phyloP scores from a whole-genome alignment of 2,113 vertebrate species.

The Zootoca vivipara region DNA sequence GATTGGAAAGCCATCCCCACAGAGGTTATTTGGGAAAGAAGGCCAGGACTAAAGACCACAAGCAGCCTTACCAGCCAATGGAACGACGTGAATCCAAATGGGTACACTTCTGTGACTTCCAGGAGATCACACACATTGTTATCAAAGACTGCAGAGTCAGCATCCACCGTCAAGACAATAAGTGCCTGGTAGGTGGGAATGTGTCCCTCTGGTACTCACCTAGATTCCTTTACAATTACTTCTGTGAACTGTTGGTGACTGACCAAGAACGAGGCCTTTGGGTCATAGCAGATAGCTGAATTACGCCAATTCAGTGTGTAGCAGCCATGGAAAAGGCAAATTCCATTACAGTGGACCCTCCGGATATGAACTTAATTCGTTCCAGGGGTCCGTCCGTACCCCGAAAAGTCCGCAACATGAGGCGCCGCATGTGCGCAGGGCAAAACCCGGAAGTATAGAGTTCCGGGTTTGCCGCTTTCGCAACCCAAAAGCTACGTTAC shows the following conservation, averaged over 20 bases:
- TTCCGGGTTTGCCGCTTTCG: no score
- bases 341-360: no score
- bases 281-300: no score
- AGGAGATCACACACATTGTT: slow-evolving; percentile 87
- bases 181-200: slow-evolving; percentile 79
- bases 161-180: slow-evolving; percentile 87
- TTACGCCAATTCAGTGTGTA: no score
- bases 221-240: neutral
- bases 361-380: no score
- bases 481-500: no score
- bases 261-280: neutral
- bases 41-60: slow-evolving; percentile 42
- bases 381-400: no score
- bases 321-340: no score
- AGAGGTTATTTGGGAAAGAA: slow-evolving; percentile 34
- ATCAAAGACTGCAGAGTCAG: slow-evolving; percentile 75
- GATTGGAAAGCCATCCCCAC: fast-evolving
- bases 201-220: no score
- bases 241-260: neutral
- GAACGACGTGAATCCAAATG: slow-evolving; percentile 62
- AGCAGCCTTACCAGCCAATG: neutral
- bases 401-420: no score
- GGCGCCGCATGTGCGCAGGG: no score
- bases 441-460: no score
- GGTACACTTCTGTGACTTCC: slow-evolving; percentile 88